A percentile compares a stretch with the other conserved stretches of the same genome.
These are phyloP conservation scores for Eurytoma adleriae DNA, from an alignment of 2,888 invertebrate species.

Conservation along the genomic window DNA sequence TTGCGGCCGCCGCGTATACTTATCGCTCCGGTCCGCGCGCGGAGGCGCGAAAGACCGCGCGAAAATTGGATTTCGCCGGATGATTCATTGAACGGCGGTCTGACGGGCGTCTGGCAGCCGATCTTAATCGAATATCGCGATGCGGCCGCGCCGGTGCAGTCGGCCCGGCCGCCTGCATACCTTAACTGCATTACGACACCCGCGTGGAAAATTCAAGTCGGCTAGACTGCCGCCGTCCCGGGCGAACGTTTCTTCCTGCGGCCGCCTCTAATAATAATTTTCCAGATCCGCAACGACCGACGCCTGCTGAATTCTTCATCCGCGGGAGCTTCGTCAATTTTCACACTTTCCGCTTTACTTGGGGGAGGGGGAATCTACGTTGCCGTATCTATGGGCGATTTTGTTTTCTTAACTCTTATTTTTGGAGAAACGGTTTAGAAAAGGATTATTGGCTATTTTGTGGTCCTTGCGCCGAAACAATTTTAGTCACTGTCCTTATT, in stretches of 20 bases:
- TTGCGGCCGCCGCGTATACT: constrained; percentile 3
- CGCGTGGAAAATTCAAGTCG: constrained; percentile 17
- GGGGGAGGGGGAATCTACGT: no score
- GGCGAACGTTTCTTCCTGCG: no score
- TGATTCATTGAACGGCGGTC: constrained; percentile 42
- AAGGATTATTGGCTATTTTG: no score
- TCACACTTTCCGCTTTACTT: no score
- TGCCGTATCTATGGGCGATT: no score
- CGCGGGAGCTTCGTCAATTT: no score
- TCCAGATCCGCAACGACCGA: neutral
- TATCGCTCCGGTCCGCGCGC: neutral
- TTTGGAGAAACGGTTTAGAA: no score
- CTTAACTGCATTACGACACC: constrained; percentile 7
- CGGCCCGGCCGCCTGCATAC: constrained; percentile 10
- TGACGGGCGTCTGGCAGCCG: constrained; percentile 50
- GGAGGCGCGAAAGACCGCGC: constrained; percentile 13
- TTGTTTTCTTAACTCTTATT: no score
- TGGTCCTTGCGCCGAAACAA: no score
- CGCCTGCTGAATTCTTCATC: no score
- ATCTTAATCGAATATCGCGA: constrained; percentile 49
- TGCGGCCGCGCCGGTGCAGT: constrained; percentile 6
- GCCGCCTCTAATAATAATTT: no score
- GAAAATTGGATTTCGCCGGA: constrained; percentile 22
- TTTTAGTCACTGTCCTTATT: no score
- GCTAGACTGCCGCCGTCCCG: constrained; percentile 15